A percentile compares a stretch with the other conserved stretches of the same genome.
Conservation (phyloP, 2,888 invertebrate genomes). For the Clivina fossor region DNA sequence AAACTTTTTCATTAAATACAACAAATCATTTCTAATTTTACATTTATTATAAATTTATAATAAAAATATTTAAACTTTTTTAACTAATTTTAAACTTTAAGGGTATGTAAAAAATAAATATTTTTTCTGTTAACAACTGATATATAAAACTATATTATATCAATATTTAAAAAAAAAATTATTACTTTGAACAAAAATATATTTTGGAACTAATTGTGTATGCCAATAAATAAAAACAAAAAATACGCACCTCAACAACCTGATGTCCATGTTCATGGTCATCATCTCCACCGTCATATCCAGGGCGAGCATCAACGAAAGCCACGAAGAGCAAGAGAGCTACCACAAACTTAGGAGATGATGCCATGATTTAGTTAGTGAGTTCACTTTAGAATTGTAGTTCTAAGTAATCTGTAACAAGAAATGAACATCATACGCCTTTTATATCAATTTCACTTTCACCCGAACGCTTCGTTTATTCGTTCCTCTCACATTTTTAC, state of each 20-base stretch:
- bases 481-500: conserved; percentile 31
- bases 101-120: too few species aligned
- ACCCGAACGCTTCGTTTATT: conserved; percentile 1
- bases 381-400: neutral
- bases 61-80: too few species aligned
- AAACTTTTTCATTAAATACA: too few species aligned
- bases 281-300: conserved; percentile 43
- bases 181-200: too few species aligned
- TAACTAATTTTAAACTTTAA: neutral
- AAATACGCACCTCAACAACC: conserved; percentile 42
- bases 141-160: too few species aligned
- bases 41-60: too few species aligned
- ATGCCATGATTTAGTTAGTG: neutral
- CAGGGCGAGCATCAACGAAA: conserved; percentile 45
- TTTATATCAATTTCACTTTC: conserved; percentile 31
- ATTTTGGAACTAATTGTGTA: too few species aligned
- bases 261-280: conserved; percentile 35
- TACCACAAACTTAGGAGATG: conserved; percentile 41
- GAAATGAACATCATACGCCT: conserved; percentile 18
- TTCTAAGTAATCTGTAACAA: too few species aligned
- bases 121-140: too few species aligned
- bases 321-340: conserved; percentile 47
- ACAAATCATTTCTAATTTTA: too few species aligned
- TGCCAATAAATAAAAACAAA: conserved; percentile 63
- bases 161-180: too few species aligned